Base-by-base conservation (phyloP, 2,113 vertebrate species). In the Corythoichthys haematopterus region DNA sequence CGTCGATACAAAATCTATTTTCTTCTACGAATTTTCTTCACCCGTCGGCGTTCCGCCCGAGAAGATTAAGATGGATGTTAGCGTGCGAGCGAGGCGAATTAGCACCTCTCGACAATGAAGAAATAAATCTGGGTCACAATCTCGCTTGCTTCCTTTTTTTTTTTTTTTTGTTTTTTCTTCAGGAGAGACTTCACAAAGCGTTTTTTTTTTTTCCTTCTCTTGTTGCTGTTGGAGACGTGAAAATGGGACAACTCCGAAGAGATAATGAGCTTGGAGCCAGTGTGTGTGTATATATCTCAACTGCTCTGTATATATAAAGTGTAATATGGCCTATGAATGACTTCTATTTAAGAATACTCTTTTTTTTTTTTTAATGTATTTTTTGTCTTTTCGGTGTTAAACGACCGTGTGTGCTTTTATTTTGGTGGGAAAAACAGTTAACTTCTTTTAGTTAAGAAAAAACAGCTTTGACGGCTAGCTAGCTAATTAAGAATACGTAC, bases 241-340 rank as follows among this genome's bases (percentile, higher is more conserved):
- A 88, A 88, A 88, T 4, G 63, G 78, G 84, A 84, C 87, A 84
- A 80, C 79, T 84, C 74, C 43, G 20, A 79, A 71, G 81, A 87
- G 80, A 88, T 90, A 87, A 88, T 80, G 82, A 88, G 80, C 71
- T 70, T 58, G 10, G 61, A 65, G 43, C 66, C 10, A 51, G 6
- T 61, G 6, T 50, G 36, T 53, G 50, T 69, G 55, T 52, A 53
- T 61, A 70, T 75, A 68, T 28, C 20, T 28, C 20, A 28, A 28
- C 20, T 28, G 1, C 20, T 28, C 1, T 40, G 38, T 40, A 40
- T 40, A 40, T 43, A 43, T 43, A 43, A 7, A 43, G 4, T 43
- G 1, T 43, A 43, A 28, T 28, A 28, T 28, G 20, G 20, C 20
- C 20, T 28, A 28, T 28, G 20, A 28, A 28, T 28, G 20, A 28